Evolutionary conservation across 2,888 invertebrate genomes (phyloP).

Genomic region (Pheosia tremula): DNA sequence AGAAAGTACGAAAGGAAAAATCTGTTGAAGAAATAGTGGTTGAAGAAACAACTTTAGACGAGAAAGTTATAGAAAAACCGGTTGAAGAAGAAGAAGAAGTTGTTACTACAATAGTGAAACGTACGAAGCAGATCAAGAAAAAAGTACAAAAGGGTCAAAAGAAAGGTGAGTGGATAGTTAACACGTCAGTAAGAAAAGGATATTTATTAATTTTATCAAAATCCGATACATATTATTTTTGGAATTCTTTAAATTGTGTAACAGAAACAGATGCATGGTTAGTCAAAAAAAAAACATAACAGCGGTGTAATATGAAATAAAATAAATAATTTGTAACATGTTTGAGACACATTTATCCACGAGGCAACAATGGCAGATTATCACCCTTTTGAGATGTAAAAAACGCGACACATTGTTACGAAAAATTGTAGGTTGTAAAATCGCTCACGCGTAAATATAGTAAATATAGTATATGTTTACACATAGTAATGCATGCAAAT

Average conservation of each 20-base stretch:
- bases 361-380: no score
- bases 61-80: constrained; percentile 37
- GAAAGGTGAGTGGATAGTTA: constrained; percentile 44
- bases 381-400: no score
- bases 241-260: constrained; percentile 19
- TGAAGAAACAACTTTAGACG: constrained; percentile 24
- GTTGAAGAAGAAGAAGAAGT: constrained; percentile 37
- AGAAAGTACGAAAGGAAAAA: constrained; percentile 45
- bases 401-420: no score
- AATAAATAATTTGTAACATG: no score
- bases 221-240: not conserved
- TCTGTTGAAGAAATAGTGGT: constrained; percentile 24
- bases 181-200: no score
- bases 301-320: no score
- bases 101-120: constrained; percentile 29
- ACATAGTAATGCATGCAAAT: not conserved
- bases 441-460: no score
- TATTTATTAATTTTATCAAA: not conserved
- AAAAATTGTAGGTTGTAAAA: no score
- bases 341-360: no score
- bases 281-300: constrained; percentile 19
- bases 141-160: constrained; percentile 45
- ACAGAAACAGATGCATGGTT: constrained; percentile 70
- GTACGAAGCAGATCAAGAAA: constrained; percentile 48
- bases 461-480: no score